Percentiles rank a stretch among this genome's conserved stretches.
phyloP scores from a whole-genome alignment of 2,113 vertebrate species.

The Chaenogobius annularis region DNA sequence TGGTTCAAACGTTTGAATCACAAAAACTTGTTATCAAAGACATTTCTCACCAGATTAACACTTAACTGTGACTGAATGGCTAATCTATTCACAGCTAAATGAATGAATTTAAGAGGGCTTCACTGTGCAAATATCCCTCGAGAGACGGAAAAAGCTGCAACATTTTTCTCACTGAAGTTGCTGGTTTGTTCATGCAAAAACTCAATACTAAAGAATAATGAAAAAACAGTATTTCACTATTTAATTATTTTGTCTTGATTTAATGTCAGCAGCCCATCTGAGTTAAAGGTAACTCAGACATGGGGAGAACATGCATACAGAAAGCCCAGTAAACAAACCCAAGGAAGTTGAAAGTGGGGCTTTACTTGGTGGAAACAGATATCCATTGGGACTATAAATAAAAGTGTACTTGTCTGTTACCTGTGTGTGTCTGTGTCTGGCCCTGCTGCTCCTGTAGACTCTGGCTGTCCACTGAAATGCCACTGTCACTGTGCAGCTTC shows the following conservation, averaged over 20 bases:
- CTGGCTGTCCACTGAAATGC: slow-evolving; percentile 96
- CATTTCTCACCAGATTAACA: slow-evolving; percentile 1
- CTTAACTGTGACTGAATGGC: not conserved
- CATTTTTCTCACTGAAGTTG: not conserved
- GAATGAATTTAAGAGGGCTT: not conserved
- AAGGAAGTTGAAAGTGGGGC: too few species aligned
- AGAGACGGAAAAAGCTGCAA: not conserved
- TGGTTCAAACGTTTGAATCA: not conserved
- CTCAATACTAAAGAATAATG: not conserved
- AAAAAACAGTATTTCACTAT: not conserved
- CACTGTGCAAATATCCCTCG: slow-evolving; percentile 3
- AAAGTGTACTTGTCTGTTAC: slow-evolving; percentile 44
- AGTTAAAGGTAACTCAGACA: too few species aligned
- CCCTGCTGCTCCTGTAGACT: slow-evolving; percentile 89
- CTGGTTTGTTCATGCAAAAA: not conserved
- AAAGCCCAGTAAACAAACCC: too few species aligned
- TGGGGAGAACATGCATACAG: too few species aligned
- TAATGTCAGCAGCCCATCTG: not conserved
- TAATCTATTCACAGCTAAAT: slow-evolving; percentile 24
- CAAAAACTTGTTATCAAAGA: not conserved
- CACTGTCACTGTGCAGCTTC: slow-evolving; percentile 97
- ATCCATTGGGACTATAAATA: too few species aligned
- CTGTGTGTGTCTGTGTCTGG: slow-evolving; percentile 81
- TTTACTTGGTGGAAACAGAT: too few species aligned
- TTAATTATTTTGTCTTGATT: not conserved